Evolutionary conservation across 2,888 invertebrate genomes (phyloP), one percentile per base, ranked within the genome.

Genomic region (Lasioglossum villosulum): DNA sequence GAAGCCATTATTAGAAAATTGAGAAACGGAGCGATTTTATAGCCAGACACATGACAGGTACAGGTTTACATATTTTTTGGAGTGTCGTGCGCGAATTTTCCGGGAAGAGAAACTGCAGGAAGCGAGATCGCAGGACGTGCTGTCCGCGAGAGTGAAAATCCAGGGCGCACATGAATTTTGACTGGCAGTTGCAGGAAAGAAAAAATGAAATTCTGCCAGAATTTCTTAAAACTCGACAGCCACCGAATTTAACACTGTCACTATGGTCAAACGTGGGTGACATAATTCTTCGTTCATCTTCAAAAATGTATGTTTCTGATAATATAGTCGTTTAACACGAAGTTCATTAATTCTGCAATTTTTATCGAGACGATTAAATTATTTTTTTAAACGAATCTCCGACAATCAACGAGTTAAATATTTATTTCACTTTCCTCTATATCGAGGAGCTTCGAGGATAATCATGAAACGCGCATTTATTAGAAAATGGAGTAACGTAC

Each of bases 101-200:
- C 4, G 10, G 14, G 6, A 45, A 39, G 76, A 75, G 56, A 75
- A 30, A 39, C 16, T 10, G 4, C 10, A 37, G 45, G 48, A 63
- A 66, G 48, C 42, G 30, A 63, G 73, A 76, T 77, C 70, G 14
- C 68, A 37, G 39, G 48, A 37, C 14, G n/a, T 30, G 4, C 12
- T 12, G 10, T n/a, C 56, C 78, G 72, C 66, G 73, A 34, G 23
- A 56, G 27, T 66, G 73, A 78, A 79, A 79, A 68, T 66, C 63
- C 19, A 39, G 39, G 16, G 10, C 16, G n/a, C 56, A 4, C 4
- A 56, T 27, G 12, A 56, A 56, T n/a, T 10, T 12, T n/a, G 56
- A 56, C n/a, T n/a, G 56, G 56, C 56, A n/a, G n/a, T 56, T 12
- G 10, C 12, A 12, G n/a, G 1, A 56, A n/a, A 56, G n/a, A n/a